Base-by-base conservation (phyloP, 2,797 vertebrate genomes). In the Coilia nasus region DNA sequence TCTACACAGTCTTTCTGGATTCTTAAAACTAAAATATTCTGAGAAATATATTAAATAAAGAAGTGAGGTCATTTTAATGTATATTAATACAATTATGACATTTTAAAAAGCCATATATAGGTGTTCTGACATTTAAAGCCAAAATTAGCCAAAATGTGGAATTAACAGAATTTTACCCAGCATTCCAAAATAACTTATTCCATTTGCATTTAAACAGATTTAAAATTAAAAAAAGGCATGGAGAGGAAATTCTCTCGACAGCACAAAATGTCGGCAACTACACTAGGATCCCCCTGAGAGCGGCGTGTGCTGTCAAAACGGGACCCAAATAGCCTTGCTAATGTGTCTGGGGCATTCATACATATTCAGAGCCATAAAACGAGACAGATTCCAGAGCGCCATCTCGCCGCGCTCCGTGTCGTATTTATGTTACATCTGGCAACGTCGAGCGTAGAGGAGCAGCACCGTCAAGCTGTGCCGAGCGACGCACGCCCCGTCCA, bases 301-400 rank as follows among this genome's bases (percentile, higher is more conserved):
- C 83, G 35, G n/a, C 59, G 60, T 28, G 35, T 83, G 83, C 35
- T 46, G 60, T 80, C 82, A 85, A 86, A 88, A 83, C 75, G 83
- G 85, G 78, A 83, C 25, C 82, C 62, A 87, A 86, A 84, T 62
- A 87, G 71, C 71, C 86, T 17, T 81, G n/a, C 71, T 81, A 75
- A 71, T 85, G 85, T 81, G 81, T 84, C 81, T 54, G 75, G 83
- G 46, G 84, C 50, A 81, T 87, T 87, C 83, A 84, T 87, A 88
- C 86, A 87, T 87, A 85, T 87, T 85, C 47, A 44, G 85, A 85
- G 84, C 62, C 82, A 59, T 83, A 87, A 84, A 82, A 84, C 78
- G 62, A 81, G 82, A 84, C 47, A 35, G 31, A 82, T 80, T 83
- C 80, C 82, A 82, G 82, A 83, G 81, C 81, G 10, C 35, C 56